These are phyloP conservation scores for Sphyrna mokarran DNA, from an alignment of 2,113 vertebrate species.

Conservation along the genomic window DNA sequence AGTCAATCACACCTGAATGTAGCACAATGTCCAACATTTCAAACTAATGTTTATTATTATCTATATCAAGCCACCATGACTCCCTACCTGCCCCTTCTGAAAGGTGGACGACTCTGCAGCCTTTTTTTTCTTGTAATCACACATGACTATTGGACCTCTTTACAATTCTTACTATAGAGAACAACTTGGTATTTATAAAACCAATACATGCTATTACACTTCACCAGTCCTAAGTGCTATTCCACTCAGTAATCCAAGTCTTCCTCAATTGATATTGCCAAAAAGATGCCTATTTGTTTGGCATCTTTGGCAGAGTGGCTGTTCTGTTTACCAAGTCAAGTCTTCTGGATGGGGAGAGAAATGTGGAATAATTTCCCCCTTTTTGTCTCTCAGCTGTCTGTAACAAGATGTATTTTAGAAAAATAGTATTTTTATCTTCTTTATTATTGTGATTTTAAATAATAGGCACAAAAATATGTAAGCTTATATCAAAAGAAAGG, in stretches of 20 bases:
- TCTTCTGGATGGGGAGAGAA: no score
- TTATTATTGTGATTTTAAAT: no score
- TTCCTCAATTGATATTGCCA: background rate
- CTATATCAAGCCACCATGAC: background rate
- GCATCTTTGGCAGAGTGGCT: background rate
- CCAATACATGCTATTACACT: background rate
- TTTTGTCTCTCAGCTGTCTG: no score
- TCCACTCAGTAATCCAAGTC: background rate
- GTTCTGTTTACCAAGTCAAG: background rate
- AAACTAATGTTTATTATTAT: background rate
- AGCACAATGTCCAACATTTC: background rate
- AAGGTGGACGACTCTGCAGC: background rate
- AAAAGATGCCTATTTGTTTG: background rate
- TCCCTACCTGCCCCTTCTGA: background rate
- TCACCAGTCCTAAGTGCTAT: background rate
- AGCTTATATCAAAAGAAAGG: no score
- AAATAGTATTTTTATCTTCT: no score
- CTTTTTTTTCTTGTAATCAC: background rate
- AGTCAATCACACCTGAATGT: background rate
- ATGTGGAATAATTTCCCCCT: no score
- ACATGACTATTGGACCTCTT: background rate
- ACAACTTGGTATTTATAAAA: background rate
- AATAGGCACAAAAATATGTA: no score
- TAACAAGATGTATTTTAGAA: no score
- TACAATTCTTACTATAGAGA: background rate